Conservation (phyloP, 2,113 vertebrate genomes). For the Apteryx owenii region DNA sequence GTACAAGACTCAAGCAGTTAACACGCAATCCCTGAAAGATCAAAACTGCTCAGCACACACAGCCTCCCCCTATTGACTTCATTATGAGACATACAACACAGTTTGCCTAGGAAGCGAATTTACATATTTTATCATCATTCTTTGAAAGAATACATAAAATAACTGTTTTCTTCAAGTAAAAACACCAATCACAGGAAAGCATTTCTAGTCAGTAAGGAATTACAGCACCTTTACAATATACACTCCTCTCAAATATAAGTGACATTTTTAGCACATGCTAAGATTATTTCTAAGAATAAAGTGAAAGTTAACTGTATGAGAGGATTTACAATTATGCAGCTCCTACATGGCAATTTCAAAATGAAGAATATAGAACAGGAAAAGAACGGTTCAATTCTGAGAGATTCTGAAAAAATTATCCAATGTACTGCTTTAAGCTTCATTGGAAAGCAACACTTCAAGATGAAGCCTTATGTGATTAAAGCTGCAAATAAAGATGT, state of each 20-base stretch:
- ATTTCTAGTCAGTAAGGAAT: background rate
- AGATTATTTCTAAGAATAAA: background rate
- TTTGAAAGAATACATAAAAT: background rate
- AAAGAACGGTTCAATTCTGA: background rate
- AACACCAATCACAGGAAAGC: background rate
- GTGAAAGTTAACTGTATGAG: background rate
- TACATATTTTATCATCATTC: background rate
- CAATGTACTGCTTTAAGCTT: background rate
- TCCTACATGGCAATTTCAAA: background rate
- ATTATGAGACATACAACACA: background rate
- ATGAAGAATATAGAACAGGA: background rate
- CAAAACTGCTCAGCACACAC: background rate
- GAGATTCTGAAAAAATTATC: background rate
- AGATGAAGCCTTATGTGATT: background rate
- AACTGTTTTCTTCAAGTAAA: background rate
- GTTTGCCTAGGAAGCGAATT: background rate
- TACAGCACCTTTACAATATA: background rate
- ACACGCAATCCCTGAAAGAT: background rate
- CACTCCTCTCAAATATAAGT: background rate
- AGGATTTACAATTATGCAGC: constrained; percentile 14
- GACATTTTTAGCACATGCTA: background rate
- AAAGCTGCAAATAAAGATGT: background rate
- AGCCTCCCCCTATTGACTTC: background rate
- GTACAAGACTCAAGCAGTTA: background rate
- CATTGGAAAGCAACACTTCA: background rate